phyloP scores from a whole-genome alignment of 1,140 invertebrate species.

The Anastrepha ludens region DNA sequence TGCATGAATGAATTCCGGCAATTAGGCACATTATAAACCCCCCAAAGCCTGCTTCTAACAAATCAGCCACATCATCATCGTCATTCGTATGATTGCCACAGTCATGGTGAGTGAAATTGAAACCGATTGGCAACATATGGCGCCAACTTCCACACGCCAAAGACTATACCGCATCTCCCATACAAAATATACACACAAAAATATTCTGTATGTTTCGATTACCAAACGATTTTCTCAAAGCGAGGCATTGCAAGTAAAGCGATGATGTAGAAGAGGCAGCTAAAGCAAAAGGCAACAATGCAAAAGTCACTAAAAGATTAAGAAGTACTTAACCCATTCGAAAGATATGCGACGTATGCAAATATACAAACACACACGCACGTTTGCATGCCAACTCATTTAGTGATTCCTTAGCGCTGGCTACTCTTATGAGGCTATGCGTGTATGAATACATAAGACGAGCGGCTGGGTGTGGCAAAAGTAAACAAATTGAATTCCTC shows the following conservation, averaged over 20 bases:
- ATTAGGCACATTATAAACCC: conserved; percentile 48
- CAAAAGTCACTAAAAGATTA: conserved; percentile 40
- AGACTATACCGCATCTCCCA: background rate
- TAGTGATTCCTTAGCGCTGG: too few relatives aligned
- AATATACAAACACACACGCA: background rate
- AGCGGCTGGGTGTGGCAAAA: background rate
- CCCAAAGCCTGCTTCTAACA: conserved; percentile 4
- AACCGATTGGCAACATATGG: conserved; percentile 53
- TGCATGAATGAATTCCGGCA: background rate
- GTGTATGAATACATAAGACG: background rate
- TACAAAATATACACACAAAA: background rate
- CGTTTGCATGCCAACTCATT: background rate
- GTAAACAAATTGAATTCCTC: conserved; percentile 34
- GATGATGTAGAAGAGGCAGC: background rate
- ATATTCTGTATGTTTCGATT: background rate
- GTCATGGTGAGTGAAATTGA: conserved; percentile 23
- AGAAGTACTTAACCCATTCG: conserved; percentile 50
- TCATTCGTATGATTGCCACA: conserved; percentile 35
- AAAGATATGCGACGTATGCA: background rate
- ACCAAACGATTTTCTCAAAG: background rate
- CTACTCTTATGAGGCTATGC: background rate
- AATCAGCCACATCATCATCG: conserved; percentile 50
- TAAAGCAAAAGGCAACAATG: conserved; percentile 2
- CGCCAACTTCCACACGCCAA: conserved; percentile 50
- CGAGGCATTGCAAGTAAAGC: background rate